Base-by-base conservation (phyloP, 2,113 vertebrate species). In the Anseranas semipalmata region DNA sequence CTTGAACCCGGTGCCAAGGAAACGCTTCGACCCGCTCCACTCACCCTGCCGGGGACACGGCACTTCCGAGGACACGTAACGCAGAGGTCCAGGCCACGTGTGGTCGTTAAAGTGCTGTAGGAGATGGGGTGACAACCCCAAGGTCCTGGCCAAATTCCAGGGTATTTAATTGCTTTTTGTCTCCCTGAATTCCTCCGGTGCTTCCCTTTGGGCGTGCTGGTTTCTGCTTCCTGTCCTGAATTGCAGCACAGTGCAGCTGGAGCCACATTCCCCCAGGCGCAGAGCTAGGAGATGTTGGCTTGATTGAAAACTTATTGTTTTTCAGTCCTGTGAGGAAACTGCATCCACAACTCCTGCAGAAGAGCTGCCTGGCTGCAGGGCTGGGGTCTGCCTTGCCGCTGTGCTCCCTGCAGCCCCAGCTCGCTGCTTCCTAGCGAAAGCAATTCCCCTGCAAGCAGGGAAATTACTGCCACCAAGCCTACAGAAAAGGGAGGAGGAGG, bases 51-150 rank as follows among this genome's bases (percentile, higher is more conserved):
- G 18, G 4, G 43, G 65, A 39, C 13, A 1, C 6, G 3, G 14
- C 24, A 22, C 4, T 53, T 52, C 41, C 6, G 18, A 58, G n/a
- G n/a, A n/a, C n/a, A n/a, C n/a, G 5, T 0, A 22, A 8, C 0
- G 0, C 19, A 3, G 72, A 50, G 66, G 53, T 20, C 50, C 50
- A 12, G 30, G 52, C 43, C 43, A 21, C 2, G 1, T 3, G 8
- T 0, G 30, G 62, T 35, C 20, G 1, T 56, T 35, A 11, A 6
- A 33, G 53, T 14, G 72, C 25, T 32, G 75, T 27, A 76, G 74
- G 71, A 85, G 48, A 16, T 15, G 62, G 52, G 72, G 68, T 90
- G 89, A 92, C 58, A 86, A 12, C 15, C 24, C 35, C 39, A 25
- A 53, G 50, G 63, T 58, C 4, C 48, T 28, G 63, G 71, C 45